Conservation (phyloP, 1,140 invertebrate genomes). For the Branchinecta lynchi region DNA sequence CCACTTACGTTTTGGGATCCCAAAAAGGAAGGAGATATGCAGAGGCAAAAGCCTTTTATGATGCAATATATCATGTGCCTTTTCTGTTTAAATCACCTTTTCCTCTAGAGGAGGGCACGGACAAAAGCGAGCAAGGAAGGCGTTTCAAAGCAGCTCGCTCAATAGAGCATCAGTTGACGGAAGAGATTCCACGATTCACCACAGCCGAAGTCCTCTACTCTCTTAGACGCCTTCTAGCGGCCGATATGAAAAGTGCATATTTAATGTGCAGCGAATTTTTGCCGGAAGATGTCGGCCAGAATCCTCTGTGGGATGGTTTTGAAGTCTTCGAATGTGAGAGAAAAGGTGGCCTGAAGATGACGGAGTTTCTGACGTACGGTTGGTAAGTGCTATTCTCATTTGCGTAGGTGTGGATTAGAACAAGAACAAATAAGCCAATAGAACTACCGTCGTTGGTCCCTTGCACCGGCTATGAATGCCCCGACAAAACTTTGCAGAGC, state of each 20-base stretch:
- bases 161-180: conserved; percentile 36
- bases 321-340: conserved; percentile 40
- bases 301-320: conserved; percentile 52
- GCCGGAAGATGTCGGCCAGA: conserved; percentile 28
- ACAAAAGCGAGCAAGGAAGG: conserved; percentile 10
- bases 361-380: conserved; percentile 65
- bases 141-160: conserved; percentile 23
- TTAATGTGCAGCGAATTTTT: conserved; percentile 29
- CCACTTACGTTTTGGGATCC: too few species aligned
- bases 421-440: too few species aligned
- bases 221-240: conserved; percentile 61
- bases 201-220: conserved; percentile 60
- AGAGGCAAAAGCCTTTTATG: too few species aligned
- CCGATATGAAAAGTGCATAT: conserved; percentile 66
- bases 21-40: too few species aligned
- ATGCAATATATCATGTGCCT: too few species aligned
- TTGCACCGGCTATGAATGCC: too few species aligned
- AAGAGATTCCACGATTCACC: conserved; percentile 59
- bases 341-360: conserved; percentile 69
- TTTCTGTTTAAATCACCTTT: too few species aligned
- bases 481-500: too few species aligned
- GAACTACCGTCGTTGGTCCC: too few species aligned
- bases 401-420: too few species aligned
- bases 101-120: too few species aligned
- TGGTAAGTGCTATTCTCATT: conserved; percentile 42